Evolutionary conservation across 1,140 invertebrate genomes (phyloP).

Genomic region (Bombus balteatus): DNA sequence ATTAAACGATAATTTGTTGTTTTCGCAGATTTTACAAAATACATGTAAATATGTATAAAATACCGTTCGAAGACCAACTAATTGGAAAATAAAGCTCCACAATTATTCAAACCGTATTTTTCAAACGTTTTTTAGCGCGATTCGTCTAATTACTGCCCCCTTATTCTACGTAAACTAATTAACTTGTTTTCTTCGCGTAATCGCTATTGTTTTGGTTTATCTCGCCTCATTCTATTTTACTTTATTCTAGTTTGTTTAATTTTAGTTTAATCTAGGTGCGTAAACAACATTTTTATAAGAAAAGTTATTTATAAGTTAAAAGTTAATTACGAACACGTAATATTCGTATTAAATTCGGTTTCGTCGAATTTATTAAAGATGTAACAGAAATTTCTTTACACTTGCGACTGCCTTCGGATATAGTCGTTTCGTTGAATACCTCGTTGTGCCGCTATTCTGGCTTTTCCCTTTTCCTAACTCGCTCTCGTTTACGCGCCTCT

Average conservation of each 20-base stretch:
- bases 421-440: neutral
- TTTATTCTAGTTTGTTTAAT: neutral
- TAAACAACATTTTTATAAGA: constrained; percentile 82
- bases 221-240: neutral
- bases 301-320: constrained; percentile 86
- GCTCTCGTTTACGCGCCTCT: neutral
- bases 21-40: neutral
- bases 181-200: too few relatives aligned
- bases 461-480: neutral
- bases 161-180: too few relatives aligned
- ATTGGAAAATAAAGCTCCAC: constrained; percentile 48
- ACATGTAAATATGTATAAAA: too few relatives aligned
- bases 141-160: too few relatives aligned
- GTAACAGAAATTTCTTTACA: neutral
- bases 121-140: too few relatives aligned
- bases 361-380: constrained; percentile 76
- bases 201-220: constrained; percentile 46
- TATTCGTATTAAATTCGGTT: constrained; percentile 77
- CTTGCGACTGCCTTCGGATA: neutral
- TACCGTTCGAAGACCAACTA: constrained; percentile 77
- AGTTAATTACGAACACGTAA: constrained; percentile 84
- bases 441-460: neutral
- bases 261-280: constrained; percentile 85
- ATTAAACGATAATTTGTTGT: neutral
- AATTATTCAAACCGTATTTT: too few relatives aligned